Conservation (phyloP, 2,888 invertebrate genomes). For the Agrochola circellaris region DNA sequence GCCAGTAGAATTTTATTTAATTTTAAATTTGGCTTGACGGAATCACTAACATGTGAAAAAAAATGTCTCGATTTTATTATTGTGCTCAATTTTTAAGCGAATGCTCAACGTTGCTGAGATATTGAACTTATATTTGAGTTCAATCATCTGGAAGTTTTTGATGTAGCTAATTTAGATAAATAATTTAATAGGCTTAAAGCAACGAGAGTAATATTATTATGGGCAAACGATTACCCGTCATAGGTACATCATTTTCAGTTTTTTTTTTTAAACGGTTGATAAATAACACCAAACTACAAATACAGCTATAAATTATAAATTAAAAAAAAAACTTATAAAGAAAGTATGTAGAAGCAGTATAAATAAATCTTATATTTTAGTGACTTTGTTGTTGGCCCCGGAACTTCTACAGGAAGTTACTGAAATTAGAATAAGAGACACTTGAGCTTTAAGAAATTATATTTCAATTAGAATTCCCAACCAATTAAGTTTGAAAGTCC, state of each 20-base stretch:
- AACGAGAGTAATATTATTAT: slow-evolving; percentile 13
- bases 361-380: slow-evolving; percentile 25
- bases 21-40: slow-evolving; percentile 66
- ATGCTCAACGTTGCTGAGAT: slow-evolving; percentile 54
- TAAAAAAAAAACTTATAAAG: slow-evolving; percentile 10
- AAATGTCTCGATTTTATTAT: slow-evolving; percentile 36
- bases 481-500: not conserved
- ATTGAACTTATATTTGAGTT: slow-evolving; percentile 39
- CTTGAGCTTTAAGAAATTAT: slow-evolving; percentile 54
- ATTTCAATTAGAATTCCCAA: slow-evolving; percentile 44
- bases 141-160: slow-evolving; percentile 39
- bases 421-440: slow-evolving; percentile 41
- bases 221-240: not conserved
- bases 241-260: not conserved
- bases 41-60: slow-evolving; percentile 22
- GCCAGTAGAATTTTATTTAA: slow-evolving; percentile 66
- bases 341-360: slow-evolving; percentile 14
- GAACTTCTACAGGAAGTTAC: slow-evolving; percentile 73
- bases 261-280: not conserved
- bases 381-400: slow-evolving; percentile 63
- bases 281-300: slow-evolving; percentile 2
- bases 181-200: slow-evolving; percentile 12
- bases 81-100: slow-evolving; percentile 51
- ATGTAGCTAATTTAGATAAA: slow-evolving; percentile 22
- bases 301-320: not conserved